Evolutionary conservation across 2,113 vertebrate genomes (phyloP).

Genomic region (human (Homo sapiens)): DNA sequence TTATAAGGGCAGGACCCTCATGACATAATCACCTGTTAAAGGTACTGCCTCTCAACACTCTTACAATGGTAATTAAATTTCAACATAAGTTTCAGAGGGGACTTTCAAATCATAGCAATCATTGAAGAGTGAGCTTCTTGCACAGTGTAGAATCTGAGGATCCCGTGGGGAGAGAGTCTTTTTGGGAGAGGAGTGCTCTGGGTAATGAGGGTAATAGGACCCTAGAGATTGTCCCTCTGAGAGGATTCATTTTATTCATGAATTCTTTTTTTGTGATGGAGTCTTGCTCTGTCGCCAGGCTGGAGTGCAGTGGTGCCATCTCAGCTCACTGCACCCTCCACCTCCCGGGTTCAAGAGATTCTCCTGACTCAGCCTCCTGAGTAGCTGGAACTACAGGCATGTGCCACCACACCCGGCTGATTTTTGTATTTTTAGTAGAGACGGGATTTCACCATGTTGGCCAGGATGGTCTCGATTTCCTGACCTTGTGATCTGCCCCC

Average conservation of each 20-base stretch:
- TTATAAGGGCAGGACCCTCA: not conserved
- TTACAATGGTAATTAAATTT: not conserved
- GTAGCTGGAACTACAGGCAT: no score
- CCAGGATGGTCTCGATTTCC: no score
- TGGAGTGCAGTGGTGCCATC: no score
- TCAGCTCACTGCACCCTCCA: no score
- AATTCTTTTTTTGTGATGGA: not conserved
- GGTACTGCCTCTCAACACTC: not conserved
- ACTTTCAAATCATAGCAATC: not conserved
- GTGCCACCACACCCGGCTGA: no score
- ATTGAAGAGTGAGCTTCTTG: not conserved
- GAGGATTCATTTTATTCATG: constrained; percentile 51
- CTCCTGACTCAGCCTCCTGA: no score
- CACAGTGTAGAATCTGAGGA: not conserved
- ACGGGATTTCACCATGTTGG: no score
- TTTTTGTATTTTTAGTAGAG: no score
- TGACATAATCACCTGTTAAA: not conserved
- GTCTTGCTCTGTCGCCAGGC: no score
- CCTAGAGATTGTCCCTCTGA: not conserved
- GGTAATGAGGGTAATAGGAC: not conserved
- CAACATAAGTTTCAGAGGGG: not conserved
- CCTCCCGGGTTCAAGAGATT: no score
- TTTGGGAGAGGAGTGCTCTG: not conserved
- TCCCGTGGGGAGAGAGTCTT: not conserved
- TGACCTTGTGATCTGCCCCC: no score